Conservation (phyloP, 2,113 vertebrate species). For the Ibidorhyncha struthersii region DNA sequence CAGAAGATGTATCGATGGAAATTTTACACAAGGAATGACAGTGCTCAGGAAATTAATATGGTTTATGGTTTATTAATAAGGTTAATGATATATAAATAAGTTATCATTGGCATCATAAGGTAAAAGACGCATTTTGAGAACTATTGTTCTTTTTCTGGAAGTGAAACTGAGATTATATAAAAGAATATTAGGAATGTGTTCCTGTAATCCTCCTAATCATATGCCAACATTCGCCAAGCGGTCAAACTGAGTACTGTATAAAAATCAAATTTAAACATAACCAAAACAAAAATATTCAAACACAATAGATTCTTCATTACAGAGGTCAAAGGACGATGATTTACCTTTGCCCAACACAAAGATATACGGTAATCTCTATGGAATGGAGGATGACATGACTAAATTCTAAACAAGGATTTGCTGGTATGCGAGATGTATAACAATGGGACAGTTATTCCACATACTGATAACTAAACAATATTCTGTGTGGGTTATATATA, state of each 20-base stretch:
- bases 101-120: background rate
- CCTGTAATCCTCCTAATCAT: background rate
- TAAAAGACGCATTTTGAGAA: background rate
- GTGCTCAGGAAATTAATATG: background rate
- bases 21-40: background rate
- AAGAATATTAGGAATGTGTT: background rate
- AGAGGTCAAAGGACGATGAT: background rate
- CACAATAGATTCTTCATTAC: background rate
- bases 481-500: background rate
- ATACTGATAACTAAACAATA: background rate
- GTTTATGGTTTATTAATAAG: too few species aligned
- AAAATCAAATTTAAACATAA: background rate
- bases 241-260: background rate
- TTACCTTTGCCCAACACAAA: background rate
- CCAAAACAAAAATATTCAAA: background rate
- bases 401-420: background rate
- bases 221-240: background rate
- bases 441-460: background rate
- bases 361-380: background rate
- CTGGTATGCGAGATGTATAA: background rate
- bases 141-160: background rate
- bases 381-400: background rate
- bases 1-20: background rate
- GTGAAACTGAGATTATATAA: background rate
- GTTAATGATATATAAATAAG: background rate